phyloP scores from a whole-genome alignment of 2,888 invertebrate species.

The Habroteleia sp. region DNA sequence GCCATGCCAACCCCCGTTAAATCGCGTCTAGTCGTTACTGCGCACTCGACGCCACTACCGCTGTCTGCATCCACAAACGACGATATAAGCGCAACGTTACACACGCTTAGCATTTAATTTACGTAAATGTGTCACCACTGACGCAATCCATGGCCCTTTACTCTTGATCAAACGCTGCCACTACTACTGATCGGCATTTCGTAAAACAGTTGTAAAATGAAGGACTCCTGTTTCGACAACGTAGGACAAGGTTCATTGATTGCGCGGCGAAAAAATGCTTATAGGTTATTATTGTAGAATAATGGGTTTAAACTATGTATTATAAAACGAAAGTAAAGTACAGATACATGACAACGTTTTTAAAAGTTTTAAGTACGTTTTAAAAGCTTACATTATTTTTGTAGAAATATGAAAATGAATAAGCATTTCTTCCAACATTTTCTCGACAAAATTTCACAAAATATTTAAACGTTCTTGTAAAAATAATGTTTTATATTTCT shows the following conservation, averaged over 20 bases:
- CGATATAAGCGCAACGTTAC: conserved; percentile 25
- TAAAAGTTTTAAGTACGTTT: too few species aligned
- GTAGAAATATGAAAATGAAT: too few species aligned
- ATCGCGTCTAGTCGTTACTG: conserved; percentile 36
- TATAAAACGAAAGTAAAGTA: too few species aligned
- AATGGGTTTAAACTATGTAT: too few species aligned
- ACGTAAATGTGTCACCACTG: conserved; percentile 66
- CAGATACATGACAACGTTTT: too few species aligned
- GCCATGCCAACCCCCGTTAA: conserved; percentile 26
- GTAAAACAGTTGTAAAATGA: conserved; percentile 56
- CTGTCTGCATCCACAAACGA: conserved; percentile 29
- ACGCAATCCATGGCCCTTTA: conserved; percentile 65
- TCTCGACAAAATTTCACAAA: too few species aligned
- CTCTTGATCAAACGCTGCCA: conserved; percentile 6
- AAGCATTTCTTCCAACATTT: too few species aligned
- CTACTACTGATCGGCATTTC: neutral
- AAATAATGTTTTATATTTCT: too few species aligned
- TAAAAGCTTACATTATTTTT: too few species aligned
- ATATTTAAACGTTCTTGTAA: too few species aligned
- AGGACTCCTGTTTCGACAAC: conserved; percentile 67
- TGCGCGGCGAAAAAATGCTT: neutral
- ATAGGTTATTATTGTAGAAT: too few species aligned
- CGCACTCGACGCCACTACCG: conserved; percentile 38
- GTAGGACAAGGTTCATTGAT: conserved; percentile 63
- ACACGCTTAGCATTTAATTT: conserved; percentile 31